Conservation (phyloP, 2,113 vertebrate species). For the Halcyon senegalensis region DNA sequence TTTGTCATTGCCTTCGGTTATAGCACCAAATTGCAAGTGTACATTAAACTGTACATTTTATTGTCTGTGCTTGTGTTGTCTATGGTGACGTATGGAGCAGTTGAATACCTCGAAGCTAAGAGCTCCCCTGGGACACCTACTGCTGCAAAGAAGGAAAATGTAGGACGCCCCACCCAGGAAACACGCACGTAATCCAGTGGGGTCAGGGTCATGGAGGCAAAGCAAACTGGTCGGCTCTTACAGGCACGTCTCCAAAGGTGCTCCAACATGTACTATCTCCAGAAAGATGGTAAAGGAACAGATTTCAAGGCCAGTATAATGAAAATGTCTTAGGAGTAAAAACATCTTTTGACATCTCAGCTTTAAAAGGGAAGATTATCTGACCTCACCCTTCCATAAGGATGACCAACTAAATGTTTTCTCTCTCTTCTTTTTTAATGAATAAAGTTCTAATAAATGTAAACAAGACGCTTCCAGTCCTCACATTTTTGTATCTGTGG, state of each 20-base stretch:
- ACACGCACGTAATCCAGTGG: background rate
- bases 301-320: background rate
- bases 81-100: conserved; percentile 73
- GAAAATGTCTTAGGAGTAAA: background rate
- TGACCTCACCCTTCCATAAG: background rate
- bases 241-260: background rate
- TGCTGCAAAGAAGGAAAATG: background rate
- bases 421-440: background rate
- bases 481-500: background rate
- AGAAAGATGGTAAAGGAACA: background rate
- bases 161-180: background rate
- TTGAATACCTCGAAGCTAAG: conserved; percentile 81
- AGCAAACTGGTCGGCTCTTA: background rate
- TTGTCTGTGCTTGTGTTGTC: conserved; percentile 76
- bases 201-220: background rate
- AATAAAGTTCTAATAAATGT: background rate
- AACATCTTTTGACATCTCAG: background rate
- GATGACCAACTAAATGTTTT: background rate
- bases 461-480: background rate
- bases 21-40: conserved; percentile 85
- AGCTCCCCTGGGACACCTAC: background rate
- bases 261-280: background rate
- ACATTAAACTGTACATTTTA: conserved; percentile 85
- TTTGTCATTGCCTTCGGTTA: conserved; percentile 90
- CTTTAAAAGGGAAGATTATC: background rate